Evolutionary conservation across 2,888 invertebrate genomes (phyloP), one percentile per base, ranked within the genome.

Genomic region (Abscondita cerata): DNA sequence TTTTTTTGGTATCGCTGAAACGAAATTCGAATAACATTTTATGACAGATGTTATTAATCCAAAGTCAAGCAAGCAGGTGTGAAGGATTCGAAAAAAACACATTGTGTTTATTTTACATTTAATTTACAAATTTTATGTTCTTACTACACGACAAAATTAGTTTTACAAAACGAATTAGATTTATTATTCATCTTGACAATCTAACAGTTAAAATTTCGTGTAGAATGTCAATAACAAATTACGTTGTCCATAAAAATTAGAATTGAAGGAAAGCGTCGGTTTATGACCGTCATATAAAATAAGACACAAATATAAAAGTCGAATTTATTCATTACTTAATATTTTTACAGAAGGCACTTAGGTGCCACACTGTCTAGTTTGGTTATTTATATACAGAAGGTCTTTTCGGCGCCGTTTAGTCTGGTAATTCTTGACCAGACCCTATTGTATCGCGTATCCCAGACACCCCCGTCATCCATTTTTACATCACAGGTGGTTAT

Each of bases 371-470:
- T 56, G 72, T 70, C 72, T 72, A 58, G 64, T 33, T 47, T 36
- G 59, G 18, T 50, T 60, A 56, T 61, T 47, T 52, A 62, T 55
- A 57, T 44, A 61, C 53, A 63, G 52, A 62, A 57, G 51, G 51
- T 61, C 48, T 52, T 57, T 62, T 67, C 69, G 72, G 72, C 71
- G 73, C 73, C 73, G 68, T 61, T 59, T 51, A 59, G 73, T 73
- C 73, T 73, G 46, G 67, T 51, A 46, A 60, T 58, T 55, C 46
- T 56, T 46, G 47, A 47, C 62, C 62, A 60, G 64, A 55, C 65
- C 59, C 56, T 54, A 57, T 64, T 65, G 64, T 64, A 56, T 58
- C 50, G 44, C 25, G 44, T 52, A 41, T 55, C 63, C 50, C 36
- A 36, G 59, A 57, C 63, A 59, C 65, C 62, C 64, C 66, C 64